Evolutionary conservation across 2,888 invertebrate genomes (phyloP).

Genomic region (Chrysodeixis includens): DNA sequence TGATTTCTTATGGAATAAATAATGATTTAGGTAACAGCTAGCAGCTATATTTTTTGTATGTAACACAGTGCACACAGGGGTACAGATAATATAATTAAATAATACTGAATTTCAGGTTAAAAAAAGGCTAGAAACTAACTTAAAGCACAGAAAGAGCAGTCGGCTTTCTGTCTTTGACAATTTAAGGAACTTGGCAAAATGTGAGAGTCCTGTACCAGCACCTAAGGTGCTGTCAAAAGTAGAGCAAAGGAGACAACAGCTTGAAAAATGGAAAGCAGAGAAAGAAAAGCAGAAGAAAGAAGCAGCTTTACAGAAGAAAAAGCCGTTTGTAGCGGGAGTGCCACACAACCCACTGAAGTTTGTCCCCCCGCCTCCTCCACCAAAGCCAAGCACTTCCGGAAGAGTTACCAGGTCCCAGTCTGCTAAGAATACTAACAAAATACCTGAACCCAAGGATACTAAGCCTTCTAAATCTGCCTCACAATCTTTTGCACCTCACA

Average conservation of each 20-base stretch:
- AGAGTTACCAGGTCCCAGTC: conserved; percentile 79
- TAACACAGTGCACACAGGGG: no score
- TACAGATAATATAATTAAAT: not conserved
- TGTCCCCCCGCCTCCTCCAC: conserved; percentile 78
- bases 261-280: conserved; percentile 83
- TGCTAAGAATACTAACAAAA: conserved; percentile 42
- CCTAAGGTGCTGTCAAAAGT: conserved; percentile 63
- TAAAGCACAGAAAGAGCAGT: conserved; percentile 71
- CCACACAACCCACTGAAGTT: conserved; percentile 70
- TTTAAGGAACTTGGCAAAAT: conserved; percentile 69
- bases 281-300: conserved; percentile 76
- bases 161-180: conserved; percentile 75
- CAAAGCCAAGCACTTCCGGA: conserved; percentile 74
- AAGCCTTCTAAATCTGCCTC: conserved; percentile 28
- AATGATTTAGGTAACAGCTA: no score
- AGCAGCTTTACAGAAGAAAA: conserved; percentile 73
- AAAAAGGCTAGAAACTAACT: conserved; percentile 71
- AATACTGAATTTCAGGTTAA: conserved; percentile 73
- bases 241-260: conserved; percentile 73
- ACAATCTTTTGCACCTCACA: conserved; percentile 87
- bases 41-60: no score
- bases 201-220: conserved; percentile 64
- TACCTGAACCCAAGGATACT: conserved; percentile 37
- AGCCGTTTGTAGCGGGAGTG: conserved; percentile 79
- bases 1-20: no score